Percentiles rank a stretch among this genome's conserved stretches.
phyloP scores from a whole-genome alignment of 2,113 vertebrate species.

The Sceloporus undulatus region DNA sequence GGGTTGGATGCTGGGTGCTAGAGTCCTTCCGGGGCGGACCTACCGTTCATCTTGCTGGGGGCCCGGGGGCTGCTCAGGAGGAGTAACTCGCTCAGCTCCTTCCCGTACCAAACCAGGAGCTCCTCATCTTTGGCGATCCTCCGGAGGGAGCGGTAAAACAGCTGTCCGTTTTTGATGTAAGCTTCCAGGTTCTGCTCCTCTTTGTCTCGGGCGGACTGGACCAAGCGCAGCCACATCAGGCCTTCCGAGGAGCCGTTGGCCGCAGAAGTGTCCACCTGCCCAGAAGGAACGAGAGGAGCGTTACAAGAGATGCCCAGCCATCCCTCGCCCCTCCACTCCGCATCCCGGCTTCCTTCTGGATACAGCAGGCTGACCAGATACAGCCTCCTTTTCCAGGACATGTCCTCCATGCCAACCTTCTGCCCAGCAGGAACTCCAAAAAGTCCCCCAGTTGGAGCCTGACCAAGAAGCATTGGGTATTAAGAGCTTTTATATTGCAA shows the following conservation, averaged over 20 bases:
- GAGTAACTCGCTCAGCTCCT: conserved; percentile 93
- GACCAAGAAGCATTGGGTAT: no score
- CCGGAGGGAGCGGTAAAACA: conserved; percentile 95
- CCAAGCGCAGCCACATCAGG: conserved; percentile 95
- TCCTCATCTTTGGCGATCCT: conserved; percentile 97
- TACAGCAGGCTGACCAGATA: no score
- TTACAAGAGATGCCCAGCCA: not conserved
- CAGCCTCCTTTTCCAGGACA: no score
- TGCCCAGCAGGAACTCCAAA: no score
- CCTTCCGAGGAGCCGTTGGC: conserved; percentile 94
- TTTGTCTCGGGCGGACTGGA: conserved; percentile 93
- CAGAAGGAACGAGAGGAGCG: not conserved
- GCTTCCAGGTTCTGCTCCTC: conserved; percentile 98
- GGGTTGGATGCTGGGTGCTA: no score
- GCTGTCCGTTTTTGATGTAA: conserved; percentile 97
- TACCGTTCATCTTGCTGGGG: conserved; percentile 89
- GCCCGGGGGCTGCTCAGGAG: conserved; percentile 84
- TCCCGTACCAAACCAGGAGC: conserved; percentile 96
- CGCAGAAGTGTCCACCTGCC: conserved; percentile 95
- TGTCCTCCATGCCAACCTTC: no score
- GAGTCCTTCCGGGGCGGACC: conserved; percentile 31
- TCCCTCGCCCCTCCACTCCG: no score
- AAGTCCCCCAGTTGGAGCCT: no score
- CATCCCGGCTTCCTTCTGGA: not conserved
- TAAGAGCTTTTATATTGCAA: no score